Base-by-base conservation (phyloP, 2,113 vertebrate genomes). In the Periophthalmus modestus region DNA sequence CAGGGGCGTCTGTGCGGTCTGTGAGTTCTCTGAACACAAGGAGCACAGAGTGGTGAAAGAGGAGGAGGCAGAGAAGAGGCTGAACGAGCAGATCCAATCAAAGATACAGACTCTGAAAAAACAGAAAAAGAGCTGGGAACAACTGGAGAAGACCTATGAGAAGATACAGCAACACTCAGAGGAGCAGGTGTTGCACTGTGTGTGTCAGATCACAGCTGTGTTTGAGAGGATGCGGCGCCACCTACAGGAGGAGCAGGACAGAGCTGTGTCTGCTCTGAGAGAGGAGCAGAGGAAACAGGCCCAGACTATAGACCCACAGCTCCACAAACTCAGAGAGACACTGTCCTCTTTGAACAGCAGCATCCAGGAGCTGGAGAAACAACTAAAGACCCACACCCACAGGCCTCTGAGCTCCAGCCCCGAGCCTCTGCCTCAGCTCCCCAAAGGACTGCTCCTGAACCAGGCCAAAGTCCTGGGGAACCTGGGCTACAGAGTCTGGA, bases 401-500 rank as follows among this genome's bases (percentile, higher is more conserved):
- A 28, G 28, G 71, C 67, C 78, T 50, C 48, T 50, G 48, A 15
- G 14, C 48, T 15, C 48, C 52, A n/a, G 68, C 73, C 67, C 78
- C 47, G 24, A 48, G 67, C 57, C 75, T 52, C 78, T 80, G 57
- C 82, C 78, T 68, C 79, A 82, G 74, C 69, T 78, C 70, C 19
- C 69, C 70, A 66, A 78, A 39, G 75, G 86, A 77, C 72, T 66
- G 0, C 74, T 82, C 80, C 62, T 79, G 69, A 77, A 83, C 54
- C 77, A 62, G 77, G 85, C 85, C 82, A 75, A 81, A 80, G 83
- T 84, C 78, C 80, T 88, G 81, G 82, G 82, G 52, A 87, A 85
- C 76, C 83, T 87, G 77, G 66, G 75, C 75, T 81, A 76, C 78
- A 82, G 52, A 66, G 83, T 81, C 72, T 85, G 87, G 81, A 68